phyloP scores from a whole-genome alignment of 2,797 vertebrate genomes.

The Chaunax sp. region DNA sequence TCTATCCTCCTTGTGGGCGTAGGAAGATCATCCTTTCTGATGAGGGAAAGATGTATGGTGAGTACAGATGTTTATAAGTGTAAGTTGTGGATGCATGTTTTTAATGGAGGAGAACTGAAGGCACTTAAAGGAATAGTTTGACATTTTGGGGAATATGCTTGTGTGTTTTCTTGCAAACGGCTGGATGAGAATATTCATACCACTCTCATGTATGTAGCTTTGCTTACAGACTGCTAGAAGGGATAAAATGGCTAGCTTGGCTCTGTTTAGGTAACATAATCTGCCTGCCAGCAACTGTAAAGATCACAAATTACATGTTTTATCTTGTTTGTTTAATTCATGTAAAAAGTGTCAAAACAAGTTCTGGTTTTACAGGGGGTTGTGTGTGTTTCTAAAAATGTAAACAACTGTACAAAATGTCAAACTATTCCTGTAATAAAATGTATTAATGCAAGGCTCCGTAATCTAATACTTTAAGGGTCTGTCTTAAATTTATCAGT shows the following conservation, averaged over 20 bases:
- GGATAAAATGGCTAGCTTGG: neutral
- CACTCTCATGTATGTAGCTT: slow-evolving; percentile 5
- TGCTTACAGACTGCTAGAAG: neutral
- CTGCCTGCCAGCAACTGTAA: neutral
- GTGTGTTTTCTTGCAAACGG: no score
- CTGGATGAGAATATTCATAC: neutral
- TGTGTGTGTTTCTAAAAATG: neutral
- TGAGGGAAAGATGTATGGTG: slow-evolving; percentile 99
- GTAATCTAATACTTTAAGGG: slow-evolving; percentile 33
- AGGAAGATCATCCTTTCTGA: slow-evolving; percentile 99
- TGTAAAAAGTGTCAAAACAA: neutral
- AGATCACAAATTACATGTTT: neutral
- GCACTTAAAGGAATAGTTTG: slow-evolving; percentile 1
- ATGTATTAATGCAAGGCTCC: slow-evolving; percentile 22
- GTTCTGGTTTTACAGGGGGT: neutral
- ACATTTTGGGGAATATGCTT: neutral
- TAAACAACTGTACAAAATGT: neutral
- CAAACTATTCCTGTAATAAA: slow-evolving; percentile 14
- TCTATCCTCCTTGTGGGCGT: slow-evolving; percentile 98
- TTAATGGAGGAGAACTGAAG: slow-evolving; percentile 1
- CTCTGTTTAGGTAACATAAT: neutral
- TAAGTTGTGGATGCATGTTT: neutral
- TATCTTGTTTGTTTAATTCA: neutral
- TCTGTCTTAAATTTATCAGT: slow-evolving; percentile 47
- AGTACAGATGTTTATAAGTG: slow-evolving; percentile 77